These are phyloP conservation scores for Cremastinae sp. DNA, from an alignment of 2,888 invertebrate species.

Conservation along the genomic window DNA sequence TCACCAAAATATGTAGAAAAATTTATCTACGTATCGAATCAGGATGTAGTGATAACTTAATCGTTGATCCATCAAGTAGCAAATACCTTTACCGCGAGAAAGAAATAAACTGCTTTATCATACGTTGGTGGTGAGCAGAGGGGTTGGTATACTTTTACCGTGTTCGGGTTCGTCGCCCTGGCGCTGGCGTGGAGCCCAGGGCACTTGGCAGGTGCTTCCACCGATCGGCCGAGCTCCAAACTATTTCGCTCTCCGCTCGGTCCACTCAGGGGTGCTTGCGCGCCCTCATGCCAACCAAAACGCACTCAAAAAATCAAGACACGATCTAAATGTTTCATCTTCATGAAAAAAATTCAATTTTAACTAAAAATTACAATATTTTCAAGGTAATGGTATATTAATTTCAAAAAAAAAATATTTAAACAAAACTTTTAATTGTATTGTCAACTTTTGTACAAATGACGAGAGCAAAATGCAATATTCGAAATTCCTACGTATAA, in stretches of 20 bases:
- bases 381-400: no score
- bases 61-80: not conserved
- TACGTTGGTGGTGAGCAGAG: slow-evolving; percentile 67
- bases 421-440: no score
- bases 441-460: no score
- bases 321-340: no score
- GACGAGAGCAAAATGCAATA: no score
- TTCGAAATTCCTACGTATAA: no score
- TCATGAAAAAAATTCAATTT: no score
- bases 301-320: slow-evolving; percentile 41
- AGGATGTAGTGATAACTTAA: slow-evolving; percentile 6
- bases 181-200: slow-evolving; percentile 70
- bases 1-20: not conserved
- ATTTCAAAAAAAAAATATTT: not conserved
- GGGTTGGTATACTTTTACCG: slow-evolving; percentile 70
- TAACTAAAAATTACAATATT: not conserved
- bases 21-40: not conserved
- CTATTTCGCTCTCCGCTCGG: slow-evolving; percentile 62
- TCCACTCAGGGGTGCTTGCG: slow-evolving; percentile 63
- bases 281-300: slow-evolving; percentile 27
- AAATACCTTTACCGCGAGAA: slow-evolving; percentile 19
- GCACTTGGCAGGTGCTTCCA: slow-evolving; percentile 74
- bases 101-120: slow-evolving; percentile 71
- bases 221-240: slow-evolving; percentile 66
- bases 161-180: slow-evolving; percentile 67